Percentiles rank a stretch among this genome's conserved stretches.
Evolutionary conservation across 2,888 invertebrate species (phyloP).

Genomic region (Ochropleura leucogaster): DNA sequence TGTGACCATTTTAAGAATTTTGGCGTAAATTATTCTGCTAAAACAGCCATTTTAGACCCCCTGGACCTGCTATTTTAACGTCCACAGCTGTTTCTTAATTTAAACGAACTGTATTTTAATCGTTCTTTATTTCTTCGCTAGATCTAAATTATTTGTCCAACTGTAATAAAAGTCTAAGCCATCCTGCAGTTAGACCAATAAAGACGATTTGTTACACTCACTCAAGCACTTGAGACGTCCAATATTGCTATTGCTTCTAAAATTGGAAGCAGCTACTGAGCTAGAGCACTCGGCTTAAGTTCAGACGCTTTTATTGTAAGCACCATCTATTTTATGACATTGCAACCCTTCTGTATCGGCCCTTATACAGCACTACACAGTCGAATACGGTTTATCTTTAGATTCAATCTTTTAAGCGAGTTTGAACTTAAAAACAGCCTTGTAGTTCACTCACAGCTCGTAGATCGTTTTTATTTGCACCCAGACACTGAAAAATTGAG

Average conservation of each 20-base stretch:
- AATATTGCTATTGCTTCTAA: constrained; percentile 35
- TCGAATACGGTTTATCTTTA: constrained; percentile 12
- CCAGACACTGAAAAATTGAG: not conserved
- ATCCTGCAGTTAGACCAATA: constrained; percentile 22
- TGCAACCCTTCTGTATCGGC: constrained; percentile 5
- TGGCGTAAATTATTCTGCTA: no score
- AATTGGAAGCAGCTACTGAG: constrained; percentile 33
- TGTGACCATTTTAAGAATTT: not conserved
- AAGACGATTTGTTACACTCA: constrained; percentile 36
- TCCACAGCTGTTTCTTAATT: not conserved
- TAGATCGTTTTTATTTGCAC: not conserved
- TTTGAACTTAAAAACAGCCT: constrained; percentile 4
- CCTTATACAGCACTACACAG: constrained; percentile 12
- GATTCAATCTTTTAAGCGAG: not conserved
- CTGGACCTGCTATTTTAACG: not conserved
- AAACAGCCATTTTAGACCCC: not conserved
- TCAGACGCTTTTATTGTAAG: constrained; percentile 45
- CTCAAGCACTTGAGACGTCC: constrained; percentile 27
- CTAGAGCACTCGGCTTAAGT: constrained; percentile 27
- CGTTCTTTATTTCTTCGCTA: constrained; percentile 1
- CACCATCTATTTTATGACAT: constrained; percentile 37
- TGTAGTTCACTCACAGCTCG: not conserved
- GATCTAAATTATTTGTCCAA: constrained; percentile 14
- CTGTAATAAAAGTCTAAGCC: constrained; percentile 21
- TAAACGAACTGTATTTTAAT: not conserved